These are phyloP conservation scores for Caenorhabditis angaria DNA, from an alignment of 2,888 invertebrate species.

Conservation along the genomic window DNA sequence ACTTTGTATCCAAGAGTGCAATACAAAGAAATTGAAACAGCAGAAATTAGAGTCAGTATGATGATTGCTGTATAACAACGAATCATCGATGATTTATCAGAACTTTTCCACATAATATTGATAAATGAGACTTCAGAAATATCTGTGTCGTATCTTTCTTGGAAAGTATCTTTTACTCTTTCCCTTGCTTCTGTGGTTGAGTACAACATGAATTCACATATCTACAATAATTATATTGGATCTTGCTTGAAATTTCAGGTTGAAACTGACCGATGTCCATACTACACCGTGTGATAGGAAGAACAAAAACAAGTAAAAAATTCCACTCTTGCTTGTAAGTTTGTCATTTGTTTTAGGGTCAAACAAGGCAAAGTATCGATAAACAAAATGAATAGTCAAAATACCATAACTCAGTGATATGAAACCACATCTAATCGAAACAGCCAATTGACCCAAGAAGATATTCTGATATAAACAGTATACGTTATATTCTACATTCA, in stretches of 20 bases:
- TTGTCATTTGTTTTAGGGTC: background rate
- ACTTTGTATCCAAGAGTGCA: background rate
- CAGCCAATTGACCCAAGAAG: background rate
- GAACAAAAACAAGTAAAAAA: background rate
- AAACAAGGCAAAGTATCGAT: background rate
- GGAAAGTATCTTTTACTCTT: background rate
- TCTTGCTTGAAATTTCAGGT: no score
- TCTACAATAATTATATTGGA: background rate
- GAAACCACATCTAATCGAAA: background rate
- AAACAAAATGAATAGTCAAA: background rate
- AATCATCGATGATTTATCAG: background rate
- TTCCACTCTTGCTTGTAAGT: background rate
- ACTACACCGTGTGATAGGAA: background rate
- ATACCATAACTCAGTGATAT: background rate
- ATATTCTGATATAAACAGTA: no score
- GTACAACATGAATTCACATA: background rate
- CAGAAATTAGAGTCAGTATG: background rate
- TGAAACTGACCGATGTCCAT: background rate
- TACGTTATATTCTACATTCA: no score
- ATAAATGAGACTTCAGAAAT: background rate
- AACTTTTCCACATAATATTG: background rate
- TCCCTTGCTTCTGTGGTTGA: background rate
- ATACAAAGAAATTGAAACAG: background rate
- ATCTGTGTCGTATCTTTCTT: background rate
- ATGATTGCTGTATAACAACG: background rate